Percentiles rank a stretch among this genome's conserved stretches.
Evolutionary conservation across 2,888 invertebrate genomes (phyloP).

Genomic region (Folsomia candida): DNA sequence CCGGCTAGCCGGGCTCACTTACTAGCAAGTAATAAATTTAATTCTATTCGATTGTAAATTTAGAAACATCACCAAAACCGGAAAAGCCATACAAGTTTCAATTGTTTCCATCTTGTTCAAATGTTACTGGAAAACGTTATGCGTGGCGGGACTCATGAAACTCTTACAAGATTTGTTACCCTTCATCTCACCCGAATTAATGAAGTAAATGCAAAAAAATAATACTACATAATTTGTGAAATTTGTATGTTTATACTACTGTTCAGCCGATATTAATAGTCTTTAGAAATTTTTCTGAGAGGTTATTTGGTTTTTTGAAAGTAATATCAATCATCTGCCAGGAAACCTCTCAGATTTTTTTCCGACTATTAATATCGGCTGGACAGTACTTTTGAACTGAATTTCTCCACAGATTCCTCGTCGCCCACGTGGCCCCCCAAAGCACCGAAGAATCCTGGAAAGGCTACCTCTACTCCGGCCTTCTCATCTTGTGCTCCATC

Average conservation of each 20-base stretch:
- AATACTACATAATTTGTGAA: too few species aligned
- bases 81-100: conserved; percentile 20
- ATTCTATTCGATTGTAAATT: too few species aligned
- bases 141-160: conserved; percentile 56
- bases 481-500: conserved; percentile 56
- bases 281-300: too few species aligned
- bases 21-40: too few species aligned
- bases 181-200: conserved; percentile 58
- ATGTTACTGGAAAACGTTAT: conserved; percentile 56
- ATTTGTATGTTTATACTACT: too few species aligned
- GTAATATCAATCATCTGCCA: too few species aligned
- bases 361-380: too few species aligned
- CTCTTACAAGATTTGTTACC: conserved; percentile 56
- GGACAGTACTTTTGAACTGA: too few species aligned
- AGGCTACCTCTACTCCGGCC: conserved; percentile 57
- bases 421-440: conserved; percentile 21
- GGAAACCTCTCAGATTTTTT: too few species aligned
- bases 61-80: conserved; percentile 14
- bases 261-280: too few species aligned
- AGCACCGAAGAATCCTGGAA: conserved; percentile 54
- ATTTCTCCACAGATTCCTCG: conserved; percentile 45
- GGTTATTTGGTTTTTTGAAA: too few species aligned
- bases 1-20: too few species aligned
- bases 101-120: conserved; percentile 55
- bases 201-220: conserved; percentile 58